phyloP scores from a whole-genome alignment of 1,140 invertebrate species.

The Tetraneura akinire region DNA sequence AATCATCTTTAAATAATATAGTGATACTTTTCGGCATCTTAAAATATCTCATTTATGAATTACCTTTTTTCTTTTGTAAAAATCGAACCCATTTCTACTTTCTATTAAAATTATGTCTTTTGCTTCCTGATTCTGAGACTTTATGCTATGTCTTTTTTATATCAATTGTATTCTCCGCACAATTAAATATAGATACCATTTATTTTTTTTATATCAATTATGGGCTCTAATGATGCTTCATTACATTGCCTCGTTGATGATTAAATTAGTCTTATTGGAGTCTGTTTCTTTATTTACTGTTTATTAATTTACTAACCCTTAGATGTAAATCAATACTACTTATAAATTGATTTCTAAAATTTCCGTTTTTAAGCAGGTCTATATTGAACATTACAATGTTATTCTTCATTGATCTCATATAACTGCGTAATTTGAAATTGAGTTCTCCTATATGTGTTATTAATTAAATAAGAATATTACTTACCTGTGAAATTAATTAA shows the following conservation, averaged over 20 bases:
- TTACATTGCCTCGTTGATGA: background rate
- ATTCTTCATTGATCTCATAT: too few species aligned
- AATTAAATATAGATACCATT: conserved; percentile 41
- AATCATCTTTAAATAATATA: conserved; percentile 31
- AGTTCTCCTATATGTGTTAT: too few species aligned
- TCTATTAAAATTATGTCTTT: too few species aligned
- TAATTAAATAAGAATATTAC: too few species aligned
- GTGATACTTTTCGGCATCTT: conserved; percentile 31
- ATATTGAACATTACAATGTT: background rate
- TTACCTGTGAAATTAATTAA: too few species aligned
- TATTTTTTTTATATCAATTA: background rate
- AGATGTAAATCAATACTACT: background rate
- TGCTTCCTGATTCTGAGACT: too few species aligned
- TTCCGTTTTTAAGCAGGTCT: background rate
- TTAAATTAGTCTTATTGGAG: background rate
- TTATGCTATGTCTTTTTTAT: background rate
- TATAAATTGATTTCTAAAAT: background rate
- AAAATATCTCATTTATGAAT: conserved; percentile 20
- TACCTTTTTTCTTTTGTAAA: background rate
- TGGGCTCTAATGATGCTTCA: background rate
- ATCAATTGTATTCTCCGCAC: conserved; percentile 3
- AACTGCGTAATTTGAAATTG: too few species aligned
- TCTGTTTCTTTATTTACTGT: background rate
- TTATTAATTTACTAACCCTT: background rate
- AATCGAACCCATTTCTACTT: too few species aligned